These are phyloP conservation scores for Podabrus alpinus DNA, from an alignment of 2,888 invertebrate species.

Conservation along the genomic window DNA sequence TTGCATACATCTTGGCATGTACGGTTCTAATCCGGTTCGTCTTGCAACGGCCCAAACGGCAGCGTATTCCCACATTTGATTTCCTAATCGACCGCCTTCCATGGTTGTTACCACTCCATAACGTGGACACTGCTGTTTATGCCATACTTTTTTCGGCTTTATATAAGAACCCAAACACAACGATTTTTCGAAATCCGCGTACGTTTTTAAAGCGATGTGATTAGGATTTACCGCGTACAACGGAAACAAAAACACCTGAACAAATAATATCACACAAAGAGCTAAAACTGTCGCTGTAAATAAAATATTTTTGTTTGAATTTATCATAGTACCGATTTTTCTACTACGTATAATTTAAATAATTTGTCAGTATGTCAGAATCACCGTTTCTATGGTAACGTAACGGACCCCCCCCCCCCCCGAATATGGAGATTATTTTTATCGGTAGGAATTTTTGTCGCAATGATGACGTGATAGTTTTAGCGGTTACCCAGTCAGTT, in stretches of 20 bases:
- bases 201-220: constrained; percentile 55
- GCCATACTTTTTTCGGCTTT: constrained; percentile 52
- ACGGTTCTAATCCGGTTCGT: constrained; percentile 57
- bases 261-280: constrained; percentile 62
- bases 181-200: constrained; percentile 60
- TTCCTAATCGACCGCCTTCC: constrained; percentile 56
- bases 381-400: no score
- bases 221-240: constrained; percentile 56
- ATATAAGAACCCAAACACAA: constrained; percentile 56
- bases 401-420: no score
- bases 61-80: constrained; percentile 60
- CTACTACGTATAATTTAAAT: constrained; percentile 3
- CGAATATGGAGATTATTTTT: no score
- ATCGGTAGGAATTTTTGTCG: no score
- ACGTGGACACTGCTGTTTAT: constrained; percentile 51
- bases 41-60: constrained; percentile 58
- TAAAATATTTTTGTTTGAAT: constrained; percentile 62
- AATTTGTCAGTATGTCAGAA: no score
- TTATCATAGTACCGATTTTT: constrained; percentile 53
- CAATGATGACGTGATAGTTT: no score
- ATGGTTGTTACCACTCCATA: constrained; percentile 57
- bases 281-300: constrained; percentile 63
- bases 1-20: constrained; percentile 58
- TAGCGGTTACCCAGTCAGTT: no score
- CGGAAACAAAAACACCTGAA: constrained; percentile 65